Percentiles rank a stretch among this genome's conserved stretches.
These are phyloP conservation scores for Illadopsis cleaveri DNA, from an alignment of 2,113 vertebrate species.

Conservation along the genomic window DNA sequence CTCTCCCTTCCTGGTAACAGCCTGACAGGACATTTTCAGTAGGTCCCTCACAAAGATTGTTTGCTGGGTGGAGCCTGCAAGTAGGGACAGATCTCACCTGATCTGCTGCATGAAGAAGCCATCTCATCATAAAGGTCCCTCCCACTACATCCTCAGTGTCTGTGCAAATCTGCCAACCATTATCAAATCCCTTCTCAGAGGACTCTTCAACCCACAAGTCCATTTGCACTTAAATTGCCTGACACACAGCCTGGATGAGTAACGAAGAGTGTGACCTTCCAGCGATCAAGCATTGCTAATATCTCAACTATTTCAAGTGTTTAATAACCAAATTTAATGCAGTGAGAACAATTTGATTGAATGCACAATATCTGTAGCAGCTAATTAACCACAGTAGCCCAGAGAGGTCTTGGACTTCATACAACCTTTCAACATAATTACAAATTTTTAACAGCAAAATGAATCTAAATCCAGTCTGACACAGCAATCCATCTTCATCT, in stretches of 20 bases:
- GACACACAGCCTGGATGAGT: background rate
- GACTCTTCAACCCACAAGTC: constrained; percentile 2
- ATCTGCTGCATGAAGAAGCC: background rate
- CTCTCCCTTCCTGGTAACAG: background rate
- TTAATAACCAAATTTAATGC: constrained; percentile 57
- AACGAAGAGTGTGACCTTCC: constrained; percentile 32
- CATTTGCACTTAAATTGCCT: constrained; percentile 30
- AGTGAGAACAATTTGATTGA: constrained; percentile 17
- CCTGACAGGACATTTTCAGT: background rate
- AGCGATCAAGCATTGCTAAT: background rate
- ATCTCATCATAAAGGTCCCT: background rate
- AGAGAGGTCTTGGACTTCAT: constrained; percentile 40
- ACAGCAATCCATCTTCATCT: constrained; percentile 46
- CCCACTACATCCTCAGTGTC: background rate
- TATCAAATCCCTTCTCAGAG: constrained; percentile 1
- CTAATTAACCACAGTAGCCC: constrained; percentile 47
- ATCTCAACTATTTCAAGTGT: constrained; percentile 16
- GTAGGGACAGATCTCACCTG: background rate
- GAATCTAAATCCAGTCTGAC: constrained; percentile 47
- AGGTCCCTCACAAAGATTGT: background rate
- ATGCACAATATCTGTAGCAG: constrained; percentile 21
- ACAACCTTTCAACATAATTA: constrained; percentile 43
- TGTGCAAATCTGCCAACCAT: background rate
- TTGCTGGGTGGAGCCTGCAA: background rate
- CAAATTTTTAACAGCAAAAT: constrained; percentile 39